A percentile compares a stretch with the other conserved stretches of the same genome.
These are phyloP conservation scores for Penaeus japonicus DNA, from an alignment of 1,140 invertebrate genomes.

Conservation along the genomic window DNA sequence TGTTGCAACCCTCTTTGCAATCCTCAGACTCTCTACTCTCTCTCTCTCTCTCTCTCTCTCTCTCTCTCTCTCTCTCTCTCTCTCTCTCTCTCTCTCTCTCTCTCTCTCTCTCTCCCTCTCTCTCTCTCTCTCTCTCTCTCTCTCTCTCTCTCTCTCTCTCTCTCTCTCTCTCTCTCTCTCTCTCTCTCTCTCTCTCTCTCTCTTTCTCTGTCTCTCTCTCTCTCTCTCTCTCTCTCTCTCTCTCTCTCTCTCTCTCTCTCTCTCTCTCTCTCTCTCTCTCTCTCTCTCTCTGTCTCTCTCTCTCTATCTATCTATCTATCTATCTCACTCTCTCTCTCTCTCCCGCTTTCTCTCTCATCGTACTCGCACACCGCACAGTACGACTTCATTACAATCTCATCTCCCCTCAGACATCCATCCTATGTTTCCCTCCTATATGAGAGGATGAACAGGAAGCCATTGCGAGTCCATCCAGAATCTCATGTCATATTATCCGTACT, in stretches of 20 bases:
- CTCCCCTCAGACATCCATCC: too few relatives aligned
- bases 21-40: too few relatives aligned
- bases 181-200: too few relatives aligned
- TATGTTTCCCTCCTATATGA: too few relatives aligned
- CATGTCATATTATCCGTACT: too few relatives aligned
- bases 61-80: neutral
- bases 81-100: neutral
- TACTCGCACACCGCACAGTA: too few relatives aligned
- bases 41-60: too few relatives aligned
- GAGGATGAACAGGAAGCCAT: too few relatives aligned
- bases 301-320: too few relatives aligned
- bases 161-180: neutral
- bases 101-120: neutral
- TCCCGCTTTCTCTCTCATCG: neutral
- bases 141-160: neutral
- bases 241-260: neutral
- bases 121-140: neutral
- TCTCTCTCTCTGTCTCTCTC: neutral
- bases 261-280: neutral
- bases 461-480: too few relatives aligned
- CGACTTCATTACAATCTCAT: too few relatives aligned
- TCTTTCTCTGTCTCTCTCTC: neutral
- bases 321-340: neutral
- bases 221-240: neutral
- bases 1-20: too few relatives aligned